Evolutionary conservation across 1,140 invertebrate species (phyloP), one percentile per base, ranked within the genome.

Genomic region (Heliconius hewitsoni): DNA sequence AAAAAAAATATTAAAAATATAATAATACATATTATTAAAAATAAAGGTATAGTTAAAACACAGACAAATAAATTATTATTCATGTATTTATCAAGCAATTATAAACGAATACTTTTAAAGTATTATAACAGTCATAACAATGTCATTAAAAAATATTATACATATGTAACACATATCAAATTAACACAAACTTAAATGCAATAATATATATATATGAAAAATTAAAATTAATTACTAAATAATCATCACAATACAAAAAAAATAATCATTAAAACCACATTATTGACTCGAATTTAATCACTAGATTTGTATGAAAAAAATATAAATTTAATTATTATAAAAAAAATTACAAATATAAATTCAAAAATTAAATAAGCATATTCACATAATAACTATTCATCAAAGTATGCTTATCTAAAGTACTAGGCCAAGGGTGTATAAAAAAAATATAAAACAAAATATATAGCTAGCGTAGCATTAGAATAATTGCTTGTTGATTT

Each of bases 131-230:
- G 27, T 16, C 27, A 16, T 66, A 66, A 66, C 23, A 66, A 30
- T 16, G 23, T 66, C n/a, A 23, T 27, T 30, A 30, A 66, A 30
- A 66, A 66, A 66, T 8, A 8, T 23, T 60, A 60, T 1, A 55
- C 52, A 55, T 46, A 27, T 60, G 19, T 18, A 39, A 72, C 37
- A 72, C 34, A 72, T 72, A 13, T 71, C 34, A 71, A 71, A n/a
- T 18, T 71, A 30, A 34, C 70, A 27, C 11, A 34, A 19, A 1
- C 27, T 23, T 71, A 34, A 71, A 71, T 71, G 70, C 34, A 37
- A 37, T 71, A 34, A 18, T 37, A 71, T 27, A 71, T 27, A 71
- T 57, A 30, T 66, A 30, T 66, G 18, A 66, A 30, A n/a, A 60
- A 23, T 11, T 2, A 60, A 60, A 60, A 60, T 60, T 60, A 60